phyloP scores from a whole-genome alignment of 1,140 invertebrate species.

The Stenopsyche tienmushanensis region DNA sequence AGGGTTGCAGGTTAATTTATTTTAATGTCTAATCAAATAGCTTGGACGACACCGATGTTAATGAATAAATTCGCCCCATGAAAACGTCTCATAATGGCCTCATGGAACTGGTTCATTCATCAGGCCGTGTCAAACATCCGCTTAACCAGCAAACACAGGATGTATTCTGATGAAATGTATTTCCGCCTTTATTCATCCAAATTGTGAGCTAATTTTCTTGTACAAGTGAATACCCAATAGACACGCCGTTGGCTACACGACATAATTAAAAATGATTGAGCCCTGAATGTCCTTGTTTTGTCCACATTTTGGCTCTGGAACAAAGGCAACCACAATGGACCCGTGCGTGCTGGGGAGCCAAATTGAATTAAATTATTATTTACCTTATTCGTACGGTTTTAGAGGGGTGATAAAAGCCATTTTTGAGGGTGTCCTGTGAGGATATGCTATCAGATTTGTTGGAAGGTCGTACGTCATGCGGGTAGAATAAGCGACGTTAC shows the following conservation, averaged over 20 bases:
- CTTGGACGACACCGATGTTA: background rate
- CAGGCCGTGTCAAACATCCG: background rate
- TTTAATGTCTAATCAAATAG: background rate
- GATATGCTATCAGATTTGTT: background rate
- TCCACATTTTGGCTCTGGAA: background rate
- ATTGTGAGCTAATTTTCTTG: background rate
- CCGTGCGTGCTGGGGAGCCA: background rate
- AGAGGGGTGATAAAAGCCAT: too few relatives aligned
- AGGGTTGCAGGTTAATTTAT: too few relatives aligned
- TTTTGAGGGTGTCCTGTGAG: background rate
- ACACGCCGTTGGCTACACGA: too few relatives aligned
- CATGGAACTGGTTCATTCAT: background rate
- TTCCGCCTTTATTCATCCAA: background rate
- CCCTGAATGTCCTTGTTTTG: conserved; percentile 3
- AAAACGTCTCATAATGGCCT: background rate
- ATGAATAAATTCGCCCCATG: background rate
- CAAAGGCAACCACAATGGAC: background rate
- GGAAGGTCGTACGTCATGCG: background rate
- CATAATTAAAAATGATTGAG: conserved; percentile 14
- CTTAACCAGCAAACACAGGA: background rate
- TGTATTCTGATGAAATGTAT: background rate
- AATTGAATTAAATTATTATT: conserved; percentile 7
- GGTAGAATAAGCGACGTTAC: background rate
- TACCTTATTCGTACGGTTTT: background rate
- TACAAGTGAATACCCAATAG: too few relatives aligned